A percentile compares a stretch with the other conserved stretches of the same genome.
Conservation (phyloP, 2,888 invertebrate species). For the Phortica okadai region DNA sequence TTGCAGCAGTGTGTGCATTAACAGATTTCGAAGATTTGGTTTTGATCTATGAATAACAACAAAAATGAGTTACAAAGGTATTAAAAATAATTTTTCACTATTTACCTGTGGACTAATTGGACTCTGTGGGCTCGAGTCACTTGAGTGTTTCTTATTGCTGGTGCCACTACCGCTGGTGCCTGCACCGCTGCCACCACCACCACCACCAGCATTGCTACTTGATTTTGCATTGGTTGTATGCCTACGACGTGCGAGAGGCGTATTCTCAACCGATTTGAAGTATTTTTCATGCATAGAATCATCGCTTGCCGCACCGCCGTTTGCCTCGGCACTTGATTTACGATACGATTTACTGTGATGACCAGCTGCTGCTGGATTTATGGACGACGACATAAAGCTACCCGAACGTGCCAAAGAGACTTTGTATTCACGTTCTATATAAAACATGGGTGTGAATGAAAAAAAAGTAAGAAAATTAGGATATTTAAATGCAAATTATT, state of each 20-base stretch:
- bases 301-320: constrained; percentile 80
- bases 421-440: constrained; percentile 65
- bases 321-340: constrained; percentile 70
- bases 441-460: no score
- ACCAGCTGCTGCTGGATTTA: constrained; percentile 69
- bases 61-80: neutral
- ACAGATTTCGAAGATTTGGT: constrained; percentile 43
- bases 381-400: constrained; percentile 76
- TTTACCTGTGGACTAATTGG: constrained; percentile 79
- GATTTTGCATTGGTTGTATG: constrained; percentile 70
- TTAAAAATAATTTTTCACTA: neutral
- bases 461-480: constrained; percentile 20
- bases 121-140: constrained; percentile 81
- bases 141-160: constrained; percentile 76
- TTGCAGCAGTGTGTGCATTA: constrained; percentile 33
- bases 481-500: neutral
- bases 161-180: constrained; percentile 67
- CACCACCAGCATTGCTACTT: constrained; percentile 50
- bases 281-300: constrained; percentile 91
- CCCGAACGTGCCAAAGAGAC: constrained; percentile 74
- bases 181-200: constrained; percentile 59
- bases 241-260: constrained; percentile 80
- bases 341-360: constrained; percentile 72
- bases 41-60: constrained; percentile 39
- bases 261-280: constrained; percentile 84